These are phyloP conservation scores for Plagodis dolabraria DNA, from an alignment of 2,888 invertebrate genomes.

Conservation along the genomic window DNA sequence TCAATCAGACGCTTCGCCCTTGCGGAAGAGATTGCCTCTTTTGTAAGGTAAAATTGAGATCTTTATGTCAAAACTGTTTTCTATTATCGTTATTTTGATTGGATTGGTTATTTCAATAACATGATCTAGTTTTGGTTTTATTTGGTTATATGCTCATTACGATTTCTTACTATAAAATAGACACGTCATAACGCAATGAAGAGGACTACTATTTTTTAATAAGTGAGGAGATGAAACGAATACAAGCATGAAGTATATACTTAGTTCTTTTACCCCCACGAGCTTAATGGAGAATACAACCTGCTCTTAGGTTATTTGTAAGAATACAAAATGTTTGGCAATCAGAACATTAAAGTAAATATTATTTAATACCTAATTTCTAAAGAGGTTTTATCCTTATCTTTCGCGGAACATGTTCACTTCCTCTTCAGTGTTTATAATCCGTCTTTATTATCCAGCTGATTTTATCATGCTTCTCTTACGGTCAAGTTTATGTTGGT, in stretches of 20 bases:
- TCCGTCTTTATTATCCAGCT: constrained; percentile 31
- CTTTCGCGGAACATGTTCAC: constrained; percentile 12
- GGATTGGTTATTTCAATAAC: constrained; percentile 21
- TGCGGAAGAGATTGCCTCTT: constrained; percentile 51
- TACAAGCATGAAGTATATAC: too few species aligned
- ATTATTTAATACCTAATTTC: background rate
- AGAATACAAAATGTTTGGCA: background rate
- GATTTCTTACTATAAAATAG: too few species aligned
- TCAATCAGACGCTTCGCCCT: constrained; percentile 56
- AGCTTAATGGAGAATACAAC: too few species aligned
- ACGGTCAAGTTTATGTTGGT: constrained; percentile 32
- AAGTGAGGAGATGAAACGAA: too few species aligned
- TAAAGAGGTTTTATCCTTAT: background rate
- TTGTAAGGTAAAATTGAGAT: constrained; percentile 49
- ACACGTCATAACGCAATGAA: too few species aligned
- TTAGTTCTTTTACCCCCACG: too few species aligned
- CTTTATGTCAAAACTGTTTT: constrained; percentile 38
- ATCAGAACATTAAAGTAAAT: background rate
- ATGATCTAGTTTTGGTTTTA: constrained; percentile 1
- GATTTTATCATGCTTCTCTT: constrained; percentile 31
- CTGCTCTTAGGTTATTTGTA: too few species aligned
- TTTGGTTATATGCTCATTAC: background rate
- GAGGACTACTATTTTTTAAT: too few species aligned
- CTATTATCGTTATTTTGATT: constrained; percentile 33
- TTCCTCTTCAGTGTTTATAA: constrained; percentile 27